These are phyloP conservation scores for Colossoma macropomum DNA, from an alignment of 2,113 vertebrate species.

Conservation along the genomic window DNA sequence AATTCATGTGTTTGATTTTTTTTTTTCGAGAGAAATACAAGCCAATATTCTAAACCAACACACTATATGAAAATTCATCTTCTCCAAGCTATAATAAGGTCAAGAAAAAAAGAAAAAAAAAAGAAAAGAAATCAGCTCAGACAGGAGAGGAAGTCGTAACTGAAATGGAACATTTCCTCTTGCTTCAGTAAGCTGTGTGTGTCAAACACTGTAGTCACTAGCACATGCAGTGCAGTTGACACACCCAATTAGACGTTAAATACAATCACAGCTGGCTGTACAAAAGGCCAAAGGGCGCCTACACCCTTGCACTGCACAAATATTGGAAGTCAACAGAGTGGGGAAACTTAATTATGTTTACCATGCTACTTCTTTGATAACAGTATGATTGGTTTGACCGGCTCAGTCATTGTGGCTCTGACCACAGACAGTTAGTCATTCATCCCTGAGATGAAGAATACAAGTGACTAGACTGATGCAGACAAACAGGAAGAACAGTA, in stretches of 20 bases:
- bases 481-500: background rate
- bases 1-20: too few species aligned
- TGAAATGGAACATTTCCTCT: background rate
- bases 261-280: conserved; percentile 31
- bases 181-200: background rate
- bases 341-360: conserved; percentile 50
- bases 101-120: background rate
- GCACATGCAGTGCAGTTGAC: background rate
- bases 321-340: conserved; percentile 60
- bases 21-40: too few species aligned
- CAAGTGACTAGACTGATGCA: conserved; percentile 7
- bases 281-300: background rate
- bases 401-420: background rate
- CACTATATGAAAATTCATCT: background rate
- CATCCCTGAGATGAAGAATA: background rate
- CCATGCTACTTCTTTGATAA: conserved; percentile 14
- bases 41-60: too few species aligned
- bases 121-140: background rate
- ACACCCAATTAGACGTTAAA: conserved; percentile 47
- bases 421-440: conserved; percentile 27
- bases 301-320: conserved; percentile 50
- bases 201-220: background rate
- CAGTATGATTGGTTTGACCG: background rate
- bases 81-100: background rate
- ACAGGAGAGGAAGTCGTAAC: background rate